Evolutionary conservation across 2,113 vertebrate genomes (phyloP).

Genomic region (Rallus limicola): DNA sequence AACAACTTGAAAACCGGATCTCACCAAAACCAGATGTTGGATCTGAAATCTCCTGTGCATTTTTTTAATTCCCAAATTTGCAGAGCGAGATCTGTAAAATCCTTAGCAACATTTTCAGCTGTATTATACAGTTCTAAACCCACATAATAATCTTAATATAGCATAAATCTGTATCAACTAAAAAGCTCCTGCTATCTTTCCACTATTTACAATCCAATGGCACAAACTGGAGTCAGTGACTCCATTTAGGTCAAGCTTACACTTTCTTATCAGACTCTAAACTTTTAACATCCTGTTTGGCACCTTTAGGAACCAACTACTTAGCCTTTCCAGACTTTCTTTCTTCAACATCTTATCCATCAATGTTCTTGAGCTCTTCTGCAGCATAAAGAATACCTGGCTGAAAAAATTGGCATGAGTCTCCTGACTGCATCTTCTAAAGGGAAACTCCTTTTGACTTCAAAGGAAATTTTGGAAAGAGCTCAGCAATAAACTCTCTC

Average conservation of each 20-base stretch:
- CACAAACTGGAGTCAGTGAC: neutral
- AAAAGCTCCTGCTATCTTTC: neutral
- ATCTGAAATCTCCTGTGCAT: neutral
- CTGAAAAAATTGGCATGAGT: neutral
- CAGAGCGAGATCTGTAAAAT: conserved; percentile 27
- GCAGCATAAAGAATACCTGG: neutral
- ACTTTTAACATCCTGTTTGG: neutral
- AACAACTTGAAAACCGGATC: neutral
- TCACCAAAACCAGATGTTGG: conserved; percentile 12
- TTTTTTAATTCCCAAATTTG: conserved; percentile 48
- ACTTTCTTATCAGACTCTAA: neutral
- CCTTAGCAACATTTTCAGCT: conserved; percentile 14
- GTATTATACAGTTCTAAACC: neutral
- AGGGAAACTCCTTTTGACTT: neutral
- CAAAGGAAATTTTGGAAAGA: neutral
- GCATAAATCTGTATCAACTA: neutral
- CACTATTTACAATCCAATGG: neutral
- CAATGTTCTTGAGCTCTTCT: neutral
- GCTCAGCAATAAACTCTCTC: neutral
- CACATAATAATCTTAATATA: neutral
- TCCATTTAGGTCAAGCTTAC: neutral
- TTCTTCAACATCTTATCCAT: neutral
- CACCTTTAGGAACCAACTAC: neutral
- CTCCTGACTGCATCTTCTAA: neutral
- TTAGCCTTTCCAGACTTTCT: neutral